These are phyloP conservation scores for Phylloscopus whistleri DNA, from an alignment of 2,113 vertebrate species.

Conservation along the genomic window DNA sequence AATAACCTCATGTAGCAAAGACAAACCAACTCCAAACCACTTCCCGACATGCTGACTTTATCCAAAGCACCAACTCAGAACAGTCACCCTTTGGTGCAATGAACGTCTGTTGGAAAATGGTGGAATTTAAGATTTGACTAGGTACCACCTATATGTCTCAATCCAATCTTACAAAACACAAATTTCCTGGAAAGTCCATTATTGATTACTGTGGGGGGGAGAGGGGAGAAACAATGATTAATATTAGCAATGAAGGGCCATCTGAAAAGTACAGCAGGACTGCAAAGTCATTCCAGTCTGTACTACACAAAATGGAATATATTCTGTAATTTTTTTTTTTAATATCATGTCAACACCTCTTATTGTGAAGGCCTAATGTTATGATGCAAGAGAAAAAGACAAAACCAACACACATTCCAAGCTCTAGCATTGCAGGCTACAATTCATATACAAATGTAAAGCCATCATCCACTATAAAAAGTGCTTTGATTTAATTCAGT, in stretches of 20 bases:
- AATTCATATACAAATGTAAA: not conserved
- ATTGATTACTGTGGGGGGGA: not conserved
- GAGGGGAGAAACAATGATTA: not conserved
- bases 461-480: not conserved
- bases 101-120: accelerated
- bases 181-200: not conserved
- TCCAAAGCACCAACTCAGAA: not conserved
- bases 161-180: not conserved
- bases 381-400: not conserved
- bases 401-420: not conserved
- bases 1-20: not conserved
- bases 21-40: not conserved
- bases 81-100: not conserved
- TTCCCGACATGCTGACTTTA: not conserved
- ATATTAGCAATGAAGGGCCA: not conserved
- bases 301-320: not conserved
- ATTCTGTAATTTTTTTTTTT: not conserved
- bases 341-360: not conserved
- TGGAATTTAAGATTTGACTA: not conserved
- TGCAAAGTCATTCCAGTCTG: not conserved
- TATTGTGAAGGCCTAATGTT: not conserved
- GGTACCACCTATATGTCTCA: not conserved
- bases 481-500: not conserved
- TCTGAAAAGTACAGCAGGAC: not conserved
- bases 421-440: not conserved